A percentile compares a stretch with the other conserved stretches of the same genome.
Evolutionary conservation across 2,113 vertebrate species (phyloP).

Genomic region (Tursiops truncatus): DNA sequence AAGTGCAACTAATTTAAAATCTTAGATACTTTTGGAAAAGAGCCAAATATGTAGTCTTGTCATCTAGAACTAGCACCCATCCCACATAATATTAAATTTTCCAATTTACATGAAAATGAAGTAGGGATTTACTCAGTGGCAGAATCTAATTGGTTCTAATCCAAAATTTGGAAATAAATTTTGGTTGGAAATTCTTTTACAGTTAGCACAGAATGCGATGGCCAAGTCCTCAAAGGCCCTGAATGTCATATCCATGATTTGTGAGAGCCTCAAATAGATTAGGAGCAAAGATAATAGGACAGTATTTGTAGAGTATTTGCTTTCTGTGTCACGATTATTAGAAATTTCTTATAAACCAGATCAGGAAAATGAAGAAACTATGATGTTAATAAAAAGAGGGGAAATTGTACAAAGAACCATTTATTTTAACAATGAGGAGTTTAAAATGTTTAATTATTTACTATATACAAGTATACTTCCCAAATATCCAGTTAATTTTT

Average conservation of each 20-base stretch:
- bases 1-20: background rate
- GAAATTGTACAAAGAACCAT: background rate
- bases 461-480: background rate
- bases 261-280: background rate
- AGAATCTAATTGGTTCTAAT: background rate
- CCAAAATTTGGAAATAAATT: slow-evolving; percentile 9
- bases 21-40: slow-evolving; percentile 11
- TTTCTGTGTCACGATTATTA: background rate
- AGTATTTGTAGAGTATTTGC: background rate
- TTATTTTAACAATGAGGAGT: slow-evolving; percentile 27
- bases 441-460: background rate
- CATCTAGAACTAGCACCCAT: slow-evolving; percentile 17
- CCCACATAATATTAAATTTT: slow-evolving; percentile 52
- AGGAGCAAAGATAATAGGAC: background rate
- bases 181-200: slow-evolving; percentile 34
- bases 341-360: background rate
- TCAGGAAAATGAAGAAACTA: background rate
- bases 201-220: background rate
- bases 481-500: background rate
- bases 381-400: background rate
- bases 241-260: background rate
- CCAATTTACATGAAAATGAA: slow-evolving; percentile 43
- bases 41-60: background rate
- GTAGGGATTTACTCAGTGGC: background rate
- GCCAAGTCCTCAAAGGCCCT: background rate